Evolutionary conservation across 2,888 invertebrate species (phyloP), one percentile per base, ranked within the genome.

Genomic region (Microctonus aethiopoides): DNA sequence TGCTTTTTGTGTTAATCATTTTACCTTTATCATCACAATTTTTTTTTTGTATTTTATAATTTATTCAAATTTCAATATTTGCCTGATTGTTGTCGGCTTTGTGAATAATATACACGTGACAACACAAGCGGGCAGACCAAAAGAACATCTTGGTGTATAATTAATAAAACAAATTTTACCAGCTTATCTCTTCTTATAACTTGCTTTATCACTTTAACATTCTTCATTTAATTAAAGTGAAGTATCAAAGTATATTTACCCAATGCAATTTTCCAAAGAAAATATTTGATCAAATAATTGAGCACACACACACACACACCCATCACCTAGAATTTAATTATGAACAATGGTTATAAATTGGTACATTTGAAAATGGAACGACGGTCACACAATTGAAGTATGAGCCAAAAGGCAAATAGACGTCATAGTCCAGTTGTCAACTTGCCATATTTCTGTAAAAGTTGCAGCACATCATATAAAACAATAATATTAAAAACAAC

Each of bases 401-500:
- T n/a, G 62, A 46, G 51, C 51, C 51, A 46, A 51, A 63, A 63
- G 20, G 20, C 3, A 24, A 10, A 51, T 60, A 13, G 22, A 39
- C 51, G 51, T 63, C 51, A 61, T 13, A 61, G 61, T 61, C 61
- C 61, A 61, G 61, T 61, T 61, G 61, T 36, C 61, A 61, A 61
- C 6, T 22, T 61, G 61, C 61, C 61, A 61, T 34, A 65, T 65
- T 16, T 65, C 20, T 26, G 24, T 26, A 13, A 24, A 32, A 34
- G 29, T 29, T 4, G 2, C 29, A 26, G 26, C 29, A 32, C 16
- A 9, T n/a, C 2, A 7, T 29, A 29, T 32, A 32, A 22, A 36
- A 20, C 10, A 51, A 16, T 7, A 24, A 26, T 11, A 4, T 32
- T n/a, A 34, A 41, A 5, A n/a, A 36, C 10, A 16, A 16, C 20